Evolutionary conservation across 2,797 vertebrate genomes (phyloP).

Genomic region (Rhinogobio ventralis): DNA sequence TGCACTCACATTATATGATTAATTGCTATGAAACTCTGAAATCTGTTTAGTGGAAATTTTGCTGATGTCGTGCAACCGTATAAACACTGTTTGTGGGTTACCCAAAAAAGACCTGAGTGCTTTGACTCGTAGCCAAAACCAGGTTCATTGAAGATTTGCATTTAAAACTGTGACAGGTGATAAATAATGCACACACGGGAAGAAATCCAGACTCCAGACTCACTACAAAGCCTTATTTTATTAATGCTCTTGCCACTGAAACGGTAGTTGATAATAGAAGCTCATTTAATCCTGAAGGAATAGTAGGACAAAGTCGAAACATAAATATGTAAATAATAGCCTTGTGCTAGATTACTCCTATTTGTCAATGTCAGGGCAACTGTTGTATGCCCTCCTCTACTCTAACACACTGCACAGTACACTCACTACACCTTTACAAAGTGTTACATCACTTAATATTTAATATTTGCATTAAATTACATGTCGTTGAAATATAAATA

Average conservation of each 20-base stretch:
- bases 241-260: conserved; percentile 49
- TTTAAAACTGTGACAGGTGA: conserved; percentile 49
- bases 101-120: conserved; percentile 19
- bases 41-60: conserved; percentile 21
- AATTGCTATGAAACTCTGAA: conserved; percentile 17
- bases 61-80: conserved; percentile 39
- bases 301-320: conserved; percentile 53
- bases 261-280: conserved; percentile 59
- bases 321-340: conserved; percentile 66
- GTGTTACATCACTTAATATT: neutral
- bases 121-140: conserved; percentile 7
- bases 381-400: conserved; percentile 25
- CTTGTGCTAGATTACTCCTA: conserved; percentile 58
- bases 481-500: neutral
- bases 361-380: conserved; percentile 60
- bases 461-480: too few relatives aligned
- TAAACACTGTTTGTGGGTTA: conserved; percentile 36
- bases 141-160: conserved; percentile 45
- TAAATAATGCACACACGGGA: conserved; percentile 49
- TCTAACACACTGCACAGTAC: conserved; percentile 1
- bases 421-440: neutral
- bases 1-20: conserved; percentile 28
- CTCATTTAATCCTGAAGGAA: conserved; percentile 63
- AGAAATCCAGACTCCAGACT: conserved; percentile 37
- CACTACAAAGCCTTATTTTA: conserved; percentile 50